Evolutionary conservation across 2,113 vertebrate genomes (phyloP), one percentile per base, ranked within the genome.

Genomic region (Syngnathus scovelli): DNA sequence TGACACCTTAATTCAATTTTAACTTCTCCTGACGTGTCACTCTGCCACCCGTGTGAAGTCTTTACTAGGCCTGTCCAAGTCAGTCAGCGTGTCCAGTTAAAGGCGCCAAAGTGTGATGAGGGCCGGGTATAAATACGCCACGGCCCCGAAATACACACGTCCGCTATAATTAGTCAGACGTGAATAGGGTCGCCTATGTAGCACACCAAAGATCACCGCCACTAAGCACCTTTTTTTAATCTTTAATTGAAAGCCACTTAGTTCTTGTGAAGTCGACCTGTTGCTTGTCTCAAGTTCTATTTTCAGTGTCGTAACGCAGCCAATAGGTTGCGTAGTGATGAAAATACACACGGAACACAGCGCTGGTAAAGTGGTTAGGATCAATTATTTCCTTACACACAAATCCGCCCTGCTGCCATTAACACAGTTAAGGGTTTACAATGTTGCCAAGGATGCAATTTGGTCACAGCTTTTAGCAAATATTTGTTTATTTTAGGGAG

Each of bases 151-250:
- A 92, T 90, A 92, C 80, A 80, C 77, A 80, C 61, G 61, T 67
- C 70, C 82, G 77, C 85, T 91, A 92, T 90, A 91, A 92, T 92
- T 91, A 92, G 90, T 82, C 77, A 84, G 85, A 80, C 79, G 77
- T 61, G 87, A 89, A 90, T 81, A 88, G 87, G 90, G 90, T 89
- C 89, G 82, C 77, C 71, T 82, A 91, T 89, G 90, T 90, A 90
- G 90, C 89, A 91, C 89, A 91, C 82, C 68, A 74, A 82, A 85
- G 84, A 90, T 79, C 67, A 84, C 72, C 16, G 70, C 62, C 70
- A 64, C 80, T 76, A 74, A 79, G 72, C 77, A 78, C 68, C 39
- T 62, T 62, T 44, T 43, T 61, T 61, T 1, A 19, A 23, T 13
- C 21, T 44, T 62, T 44, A 44, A 44, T 62, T 43, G 21, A n/a